phyloP scores from a whole-genome alignment of 2,888 invertebrate genomes.

The Aphrophora alni region DNA sequence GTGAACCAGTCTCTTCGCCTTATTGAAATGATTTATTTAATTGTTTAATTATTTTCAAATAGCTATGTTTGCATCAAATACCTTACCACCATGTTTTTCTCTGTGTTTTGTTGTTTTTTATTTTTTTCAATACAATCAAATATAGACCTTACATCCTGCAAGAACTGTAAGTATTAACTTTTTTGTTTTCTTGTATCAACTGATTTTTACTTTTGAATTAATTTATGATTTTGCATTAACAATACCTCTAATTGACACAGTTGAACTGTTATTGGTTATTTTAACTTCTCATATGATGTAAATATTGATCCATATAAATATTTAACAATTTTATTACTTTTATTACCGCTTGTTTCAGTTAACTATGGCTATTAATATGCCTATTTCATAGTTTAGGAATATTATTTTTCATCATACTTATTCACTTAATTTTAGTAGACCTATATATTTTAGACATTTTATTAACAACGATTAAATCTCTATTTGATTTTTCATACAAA shows the following conservation, averaged over 20 bases:
- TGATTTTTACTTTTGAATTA: not conserved
- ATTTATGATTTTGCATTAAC: not conserved
- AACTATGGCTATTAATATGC: no score
- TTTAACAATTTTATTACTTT: no score
- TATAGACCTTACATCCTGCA: not conserved
- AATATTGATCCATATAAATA: no score
- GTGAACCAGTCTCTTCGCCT: not conserved
- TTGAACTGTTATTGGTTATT: no score
- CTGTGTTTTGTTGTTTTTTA: conserved; percentile 4
- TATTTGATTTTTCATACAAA: no score
- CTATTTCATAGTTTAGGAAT: no score
- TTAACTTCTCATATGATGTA: no score
- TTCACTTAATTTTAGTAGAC: no score
- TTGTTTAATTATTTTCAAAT: not conserved
- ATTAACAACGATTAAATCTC: no score
- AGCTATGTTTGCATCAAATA: not conserved
- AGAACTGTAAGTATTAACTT: not conserved
- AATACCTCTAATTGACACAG: not conserved
- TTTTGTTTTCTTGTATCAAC: not conserved
- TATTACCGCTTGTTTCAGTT: no score
- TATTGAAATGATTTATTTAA: not conserved
- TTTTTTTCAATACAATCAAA: not conserved
- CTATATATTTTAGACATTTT: no score
- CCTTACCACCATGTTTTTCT: not conserved
- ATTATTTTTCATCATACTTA: no score